phyloP scores from a whole-genome alignment of 2,888 invertebrate species.

The Pseudoips prasinana region DNA sequence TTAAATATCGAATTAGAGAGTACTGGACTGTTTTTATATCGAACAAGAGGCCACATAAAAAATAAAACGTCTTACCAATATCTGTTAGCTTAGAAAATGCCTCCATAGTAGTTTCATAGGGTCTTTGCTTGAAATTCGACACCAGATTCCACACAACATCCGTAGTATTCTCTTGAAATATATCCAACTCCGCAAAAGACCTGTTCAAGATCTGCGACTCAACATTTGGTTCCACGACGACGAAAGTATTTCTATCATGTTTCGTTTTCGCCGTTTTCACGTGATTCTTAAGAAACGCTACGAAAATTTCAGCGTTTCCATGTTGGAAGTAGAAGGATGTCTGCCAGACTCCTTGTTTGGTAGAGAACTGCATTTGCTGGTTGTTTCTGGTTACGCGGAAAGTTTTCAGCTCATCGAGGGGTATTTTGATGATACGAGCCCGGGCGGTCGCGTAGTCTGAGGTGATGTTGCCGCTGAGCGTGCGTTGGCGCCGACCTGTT shows the following conservation, averaged over 20 bases:
- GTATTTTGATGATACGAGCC: constrained; percentile 67
- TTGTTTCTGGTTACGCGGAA: constrained; percentile 66
- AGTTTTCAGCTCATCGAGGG: constrained; percentile 63
- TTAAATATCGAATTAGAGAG: too few relatives aligned
- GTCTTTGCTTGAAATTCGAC: constrained; percentile 81
- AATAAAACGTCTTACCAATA: constrained; percentile 82
- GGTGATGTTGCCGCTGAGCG: constrained; percentile 79
- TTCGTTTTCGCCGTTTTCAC: constrained; percentile 86
- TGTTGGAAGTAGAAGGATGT: constrained; percentile 94
- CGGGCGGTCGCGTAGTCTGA: constrained; percentile 69
- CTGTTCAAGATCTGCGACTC: constrained; percentile 87
- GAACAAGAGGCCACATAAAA: too few relatives aligned
- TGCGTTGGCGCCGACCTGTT: constrained; percentile 83
- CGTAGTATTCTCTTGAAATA: constrained; percentile 87
- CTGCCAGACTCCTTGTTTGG: constrained; percentile 82
- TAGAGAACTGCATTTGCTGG: constrained; percentile 72
- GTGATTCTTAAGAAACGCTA: constrained; percentile 83
- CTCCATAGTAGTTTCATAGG: constrained; percentile 91
- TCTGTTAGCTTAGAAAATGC: constrained; percentile 94
- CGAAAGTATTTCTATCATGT: constrained; percentile 83
- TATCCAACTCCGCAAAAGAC: constrained; percentile 93
- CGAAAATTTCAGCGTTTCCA: constrained; percentile 91
- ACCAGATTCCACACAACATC: constrained; percentile 85
- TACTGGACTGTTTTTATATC: too few relatives aligned
- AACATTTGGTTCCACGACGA: constrained; percentile 85